Evolutionary conservation across 2,113 vertebrate genomes (phyloP).

Genomic region (Aleadryas rufinucha): DNA sequence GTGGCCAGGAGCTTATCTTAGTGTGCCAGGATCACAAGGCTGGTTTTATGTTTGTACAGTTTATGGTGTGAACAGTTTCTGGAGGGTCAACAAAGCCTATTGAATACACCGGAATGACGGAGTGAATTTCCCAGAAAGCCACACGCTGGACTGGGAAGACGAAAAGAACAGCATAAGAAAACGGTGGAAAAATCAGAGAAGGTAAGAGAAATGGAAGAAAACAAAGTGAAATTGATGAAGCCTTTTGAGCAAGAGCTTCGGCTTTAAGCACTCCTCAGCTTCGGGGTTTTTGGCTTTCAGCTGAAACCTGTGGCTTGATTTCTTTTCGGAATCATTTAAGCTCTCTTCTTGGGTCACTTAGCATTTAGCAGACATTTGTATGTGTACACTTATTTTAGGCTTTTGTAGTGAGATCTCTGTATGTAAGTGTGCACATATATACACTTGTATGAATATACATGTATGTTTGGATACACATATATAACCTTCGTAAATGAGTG

Average conservation of each 20-base stretch:
- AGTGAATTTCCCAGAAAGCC: not conserved
- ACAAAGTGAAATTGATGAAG: not conserved
- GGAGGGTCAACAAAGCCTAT: not conserved
- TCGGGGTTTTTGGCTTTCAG: not conserved
- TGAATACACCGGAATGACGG: not conserved
- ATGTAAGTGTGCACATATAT: not conserved
- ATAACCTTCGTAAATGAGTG: not conserved
- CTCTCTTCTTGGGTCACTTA: not conserved
- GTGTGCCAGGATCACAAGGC: not conserved
- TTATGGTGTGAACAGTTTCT: not conserved
- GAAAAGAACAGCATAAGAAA: not conserved
- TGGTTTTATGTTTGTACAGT: not conserved
- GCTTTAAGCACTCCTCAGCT: not conserved
- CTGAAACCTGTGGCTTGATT: not conserved
- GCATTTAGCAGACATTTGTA: not conserved
- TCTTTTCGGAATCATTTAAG: not conserved
- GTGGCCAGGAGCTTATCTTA: not conserved
- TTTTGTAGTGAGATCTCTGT: not conserved
- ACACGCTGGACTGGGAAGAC: not conserved
- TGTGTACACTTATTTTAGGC: too few relatives aligned
- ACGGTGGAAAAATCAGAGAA: not conserved
- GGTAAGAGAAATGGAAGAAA: constrained; percentile 11
- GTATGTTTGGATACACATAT: not conserved
- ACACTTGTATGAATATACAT: not conserved
- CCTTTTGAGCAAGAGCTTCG: not conserved